A percentile compares a stretch with the other conserved stretches of the same genome.
Conservation (phyloP, 2,797 vertebrate species). For the Furcifer pardalis region DNA sequence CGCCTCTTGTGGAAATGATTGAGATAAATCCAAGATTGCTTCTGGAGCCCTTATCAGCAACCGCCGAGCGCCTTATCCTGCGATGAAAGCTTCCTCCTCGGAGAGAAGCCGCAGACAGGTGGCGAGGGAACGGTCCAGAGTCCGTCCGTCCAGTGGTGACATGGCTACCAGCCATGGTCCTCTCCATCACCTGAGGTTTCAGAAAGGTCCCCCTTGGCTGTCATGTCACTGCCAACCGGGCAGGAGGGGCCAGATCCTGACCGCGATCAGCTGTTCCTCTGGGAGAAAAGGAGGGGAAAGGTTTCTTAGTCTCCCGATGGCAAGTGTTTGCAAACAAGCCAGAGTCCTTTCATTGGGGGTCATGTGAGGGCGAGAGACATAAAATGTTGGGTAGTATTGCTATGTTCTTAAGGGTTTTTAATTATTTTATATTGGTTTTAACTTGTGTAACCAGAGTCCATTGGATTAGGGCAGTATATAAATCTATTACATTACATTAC, state of each 20-base stretch:
- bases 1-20: no score
- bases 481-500: no score
- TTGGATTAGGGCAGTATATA: no score
- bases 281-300: no score
- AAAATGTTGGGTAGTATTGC: no score
- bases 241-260: no score
- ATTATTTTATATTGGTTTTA: no score
- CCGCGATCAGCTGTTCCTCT: no score
- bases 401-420: no score
- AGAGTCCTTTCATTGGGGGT: not conserved
- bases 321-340: not conserved
- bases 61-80: not conserved
- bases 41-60: not conserved
- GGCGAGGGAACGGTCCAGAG: conserved; percentile 28
- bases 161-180: accelerated
- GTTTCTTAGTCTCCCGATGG: not conserved
- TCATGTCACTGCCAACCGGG: not conserved
- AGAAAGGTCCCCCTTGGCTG: conserved; percentile 8
- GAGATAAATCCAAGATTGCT: not conserved
- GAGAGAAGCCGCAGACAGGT: not conserved
- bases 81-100: not conserved
- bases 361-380: no score
- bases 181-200: not conserved
- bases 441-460: no score
- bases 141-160: conserved; percentile 12